phyloP scores from a whole-genome alignment of 2,888 invertebrate genomes.

The Athalia circularis region DNA sequence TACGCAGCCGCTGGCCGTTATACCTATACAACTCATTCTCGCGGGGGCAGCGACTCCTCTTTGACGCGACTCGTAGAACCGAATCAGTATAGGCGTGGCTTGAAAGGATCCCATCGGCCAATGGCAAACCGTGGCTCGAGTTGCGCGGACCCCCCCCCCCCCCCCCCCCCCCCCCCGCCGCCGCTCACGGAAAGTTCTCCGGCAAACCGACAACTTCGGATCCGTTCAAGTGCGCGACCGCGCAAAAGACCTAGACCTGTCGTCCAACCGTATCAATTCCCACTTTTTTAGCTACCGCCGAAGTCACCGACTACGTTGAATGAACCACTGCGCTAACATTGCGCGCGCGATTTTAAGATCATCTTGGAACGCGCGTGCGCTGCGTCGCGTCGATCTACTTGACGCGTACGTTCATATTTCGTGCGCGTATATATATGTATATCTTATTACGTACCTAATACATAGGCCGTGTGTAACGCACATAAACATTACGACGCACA shows the following conservation, averaged over 20 bases:
- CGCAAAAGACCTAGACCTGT: conserved; percentile 21
- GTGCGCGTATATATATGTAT: no score
- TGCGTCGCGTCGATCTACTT: background rate
- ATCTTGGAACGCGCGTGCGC: background rate
- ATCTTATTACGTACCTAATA: no score
- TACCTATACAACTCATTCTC: background rate
- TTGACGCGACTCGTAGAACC: conserved; percentile 30
- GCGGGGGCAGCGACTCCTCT: conserved; percentile 39
- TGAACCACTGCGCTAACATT: background rate
- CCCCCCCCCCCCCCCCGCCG: background rate
- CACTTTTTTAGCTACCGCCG: conserved; percentile 14
- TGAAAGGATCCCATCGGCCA: conserved; percentile 9
- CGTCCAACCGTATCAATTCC: conserved; percentile 40
- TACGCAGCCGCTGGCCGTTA: background rate
- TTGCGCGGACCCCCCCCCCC: conserved; percentile 27
- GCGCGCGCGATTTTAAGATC: conserved; percentile 5
- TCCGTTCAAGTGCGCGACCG: conserved; percentile 25
- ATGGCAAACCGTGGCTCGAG: conserved; percentile 7
- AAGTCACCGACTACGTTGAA: background rate
- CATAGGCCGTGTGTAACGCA: no score
- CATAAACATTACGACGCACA: no score
- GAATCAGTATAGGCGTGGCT: conserved; percentile 35
- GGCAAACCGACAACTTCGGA: background rate
- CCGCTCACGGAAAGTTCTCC: background rate
- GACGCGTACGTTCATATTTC: no score